phyloP scores from a whole-genome alignment of 2,113 vertebrate genomes.

The Galeopterus variegatus region DNA sequence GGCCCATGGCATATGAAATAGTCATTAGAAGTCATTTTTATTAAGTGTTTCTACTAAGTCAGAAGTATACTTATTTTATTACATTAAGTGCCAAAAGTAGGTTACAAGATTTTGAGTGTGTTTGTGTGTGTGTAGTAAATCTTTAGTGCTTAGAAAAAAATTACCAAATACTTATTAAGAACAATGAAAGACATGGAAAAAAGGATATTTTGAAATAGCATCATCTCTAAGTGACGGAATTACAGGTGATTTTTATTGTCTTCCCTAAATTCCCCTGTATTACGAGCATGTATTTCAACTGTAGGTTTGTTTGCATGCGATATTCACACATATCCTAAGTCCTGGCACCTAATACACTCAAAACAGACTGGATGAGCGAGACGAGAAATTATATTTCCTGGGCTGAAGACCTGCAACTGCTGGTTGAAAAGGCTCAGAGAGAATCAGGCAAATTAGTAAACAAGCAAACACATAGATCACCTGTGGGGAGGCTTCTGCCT shows the following conservation, averaged over 20 bases:
- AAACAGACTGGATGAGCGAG: background rate
- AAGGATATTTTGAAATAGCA: background rate
- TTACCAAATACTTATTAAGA: background rate
- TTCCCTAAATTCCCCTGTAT: background rate
- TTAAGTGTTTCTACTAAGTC: background rate
- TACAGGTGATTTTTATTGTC: background rate
- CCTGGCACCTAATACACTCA: background rate
- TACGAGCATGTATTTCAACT: background rate
- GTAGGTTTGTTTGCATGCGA: background rate
- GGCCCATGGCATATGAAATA: no score
- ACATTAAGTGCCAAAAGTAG: background rate
- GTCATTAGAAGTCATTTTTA: background rate
- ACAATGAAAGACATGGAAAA: background rate
- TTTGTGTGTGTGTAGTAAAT: background rate
- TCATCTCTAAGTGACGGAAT: background rate
- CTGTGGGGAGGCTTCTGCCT: background rate
- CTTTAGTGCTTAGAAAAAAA: background rate
- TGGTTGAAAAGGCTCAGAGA: background rate
- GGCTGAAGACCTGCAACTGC: background rate
- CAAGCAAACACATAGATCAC: background rate
- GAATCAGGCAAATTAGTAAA: background rate
- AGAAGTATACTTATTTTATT: background rate
- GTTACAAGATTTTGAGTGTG: background rate
- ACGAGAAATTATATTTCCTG: background rate
- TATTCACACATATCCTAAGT: no score